phyloP scores from a whole-genome alignment of 1,140 invertebrate species.

The Bombus turneri region DNA sequence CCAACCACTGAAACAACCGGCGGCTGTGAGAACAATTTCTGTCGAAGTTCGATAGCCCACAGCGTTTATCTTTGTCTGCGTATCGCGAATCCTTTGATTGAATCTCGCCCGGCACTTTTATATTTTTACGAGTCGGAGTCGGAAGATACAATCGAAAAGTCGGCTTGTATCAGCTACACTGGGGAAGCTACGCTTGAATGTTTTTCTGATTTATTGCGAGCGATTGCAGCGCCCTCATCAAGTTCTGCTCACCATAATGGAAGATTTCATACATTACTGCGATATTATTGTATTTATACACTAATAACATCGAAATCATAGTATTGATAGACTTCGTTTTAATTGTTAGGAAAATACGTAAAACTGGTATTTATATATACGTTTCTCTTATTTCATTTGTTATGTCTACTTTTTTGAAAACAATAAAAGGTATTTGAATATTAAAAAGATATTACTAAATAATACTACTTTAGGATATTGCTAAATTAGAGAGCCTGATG shows the following conservation, averaged over 20 bases:
- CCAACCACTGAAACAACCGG: background rate
- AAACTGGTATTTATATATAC: background rate
- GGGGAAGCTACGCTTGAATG: background rate
- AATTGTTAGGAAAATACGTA: background rate
- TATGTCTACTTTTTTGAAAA: background rate
- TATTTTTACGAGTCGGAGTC: background rate
- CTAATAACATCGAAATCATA: background rate
- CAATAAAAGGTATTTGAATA: conserved; percentile 8
- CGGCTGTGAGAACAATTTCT: background rate
- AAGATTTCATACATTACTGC: background rate
- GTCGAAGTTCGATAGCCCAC: background rate
- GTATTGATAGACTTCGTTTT: background rate
- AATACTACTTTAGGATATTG: background rate
- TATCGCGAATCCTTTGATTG: background rate
- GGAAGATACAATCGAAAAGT: background rate
- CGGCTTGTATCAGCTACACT: background rate
- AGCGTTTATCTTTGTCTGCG: background rate
- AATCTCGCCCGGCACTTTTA: background rate
- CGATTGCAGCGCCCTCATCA: background rate
- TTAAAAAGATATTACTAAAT: conserved; percentile 29
- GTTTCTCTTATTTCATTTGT: background rate
- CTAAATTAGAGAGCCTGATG: conserved; percentile 23
- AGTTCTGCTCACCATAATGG: background rate
- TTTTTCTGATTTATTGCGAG: background rate
- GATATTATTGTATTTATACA: conserved; percentile 7